A percentile compares a stretch with the other conserved stretches of the same genome.
These are phyloP conservation scores for Selene dorsalis DNA, from an alignment of 2,797 vertebrate genomes.

Conservation along the genomic window DNA sequence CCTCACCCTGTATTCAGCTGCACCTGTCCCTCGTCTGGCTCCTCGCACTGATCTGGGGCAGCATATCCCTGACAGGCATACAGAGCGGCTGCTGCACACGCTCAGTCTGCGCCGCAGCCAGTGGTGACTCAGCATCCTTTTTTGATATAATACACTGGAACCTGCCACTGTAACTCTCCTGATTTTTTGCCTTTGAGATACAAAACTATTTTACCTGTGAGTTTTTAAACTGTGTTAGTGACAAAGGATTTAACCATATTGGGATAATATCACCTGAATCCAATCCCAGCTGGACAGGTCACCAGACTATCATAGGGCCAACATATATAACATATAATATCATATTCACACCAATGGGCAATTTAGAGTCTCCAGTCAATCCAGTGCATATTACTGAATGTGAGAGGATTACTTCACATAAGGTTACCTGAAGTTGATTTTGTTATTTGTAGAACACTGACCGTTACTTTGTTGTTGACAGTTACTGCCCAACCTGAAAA, in stretches of 20 bases:
- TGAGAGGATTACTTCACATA: no score
- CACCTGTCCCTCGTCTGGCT: conserved; percentile 77
- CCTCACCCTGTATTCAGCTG: conserved; percentile 62
- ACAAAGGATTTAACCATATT: no score
- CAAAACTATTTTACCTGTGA: no score
- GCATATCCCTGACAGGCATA: conserved; percentile 63
- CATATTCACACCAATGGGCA: no score
- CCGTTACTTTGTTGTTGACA: no score
- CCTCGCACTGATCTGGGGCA: conserved; percentile 66
- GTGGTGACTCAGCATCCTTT: not conserved
- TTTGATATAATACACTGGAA: not conserved
- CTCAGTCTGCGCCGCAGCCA: conserved; percentile 43
- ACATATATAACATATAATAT: no score
- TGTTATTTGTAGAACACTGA: not conserved
- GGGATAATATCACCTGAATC: no score
- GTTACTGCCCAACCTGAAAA: not conserved
- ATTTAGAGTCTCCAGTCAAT: no score
- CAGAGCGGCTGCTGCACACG: conserved; percentile 71
- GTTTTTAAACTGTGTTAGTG: no score
- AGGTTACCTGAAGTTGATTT: not conserved
- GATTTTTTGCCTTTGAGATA: not conserved
- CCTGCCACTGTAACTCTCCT: not conserved
- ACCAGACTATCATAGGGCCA: no score
- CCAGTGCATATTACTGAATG: no score
- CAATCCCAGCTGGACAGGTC: no score